Conservation (phyloP, 2,113 vertebrate genomes). For the Micronisus gabar region DNA sequence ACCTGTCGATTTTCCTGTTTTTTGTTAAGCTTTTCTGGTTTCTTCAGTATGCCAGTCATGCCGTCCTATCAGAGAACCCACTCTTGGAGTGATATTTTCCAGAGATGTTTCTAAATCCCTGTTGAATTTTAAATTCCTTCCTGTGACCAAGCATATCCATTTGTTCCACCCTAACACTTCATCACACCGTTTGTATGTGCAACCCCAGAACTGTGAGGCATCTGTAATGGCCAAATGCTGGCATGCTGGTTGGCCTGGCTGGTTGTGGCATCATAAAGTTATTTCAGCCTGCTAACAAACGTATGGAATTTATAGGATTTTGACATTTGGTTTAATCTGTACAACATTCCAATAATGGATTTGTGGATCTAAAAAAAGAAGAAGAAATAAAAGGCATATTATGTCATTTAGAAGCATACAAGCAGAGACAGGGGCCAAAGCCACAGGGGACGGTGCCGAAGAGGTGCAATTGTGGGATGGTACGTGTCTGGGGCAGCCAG, state of each 20-base stretch:
- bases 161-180: not conserved
- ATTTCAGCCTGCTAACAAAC: not conserved
- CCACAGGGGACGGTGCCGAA: not conserved
- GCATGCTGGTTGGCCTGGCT: fast-evolving
- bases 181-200: not conserved
- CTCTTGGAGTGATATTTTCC: not conserved
- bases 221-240: not conserved
- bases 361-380: not conserved
- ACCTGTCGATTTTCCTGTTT: not conserved
- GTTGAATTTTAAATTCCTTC: not conserved
- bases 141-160: not conserved
- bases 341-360: not conserved
- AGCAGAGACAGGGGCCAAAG: not conserved
- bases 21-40: not conserved
- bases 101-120: not conserved
- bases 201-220: not conserved
- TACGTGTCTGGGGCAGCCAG: not conserved
- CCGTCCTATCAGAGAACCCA: not conserved
- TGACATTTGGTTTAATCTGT: not conserved
- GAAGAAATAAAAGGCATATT: not conserved
- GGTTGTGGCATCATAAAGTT: not conserved
- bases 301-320: not conserved
- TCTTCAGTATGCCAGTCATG: not conserved
- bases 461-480: no score
- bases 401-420: not conserved